phyloP scores from a whole-genome alignment of 2,113 vertebrate species.

The Capreolus pygargus region DNA sequence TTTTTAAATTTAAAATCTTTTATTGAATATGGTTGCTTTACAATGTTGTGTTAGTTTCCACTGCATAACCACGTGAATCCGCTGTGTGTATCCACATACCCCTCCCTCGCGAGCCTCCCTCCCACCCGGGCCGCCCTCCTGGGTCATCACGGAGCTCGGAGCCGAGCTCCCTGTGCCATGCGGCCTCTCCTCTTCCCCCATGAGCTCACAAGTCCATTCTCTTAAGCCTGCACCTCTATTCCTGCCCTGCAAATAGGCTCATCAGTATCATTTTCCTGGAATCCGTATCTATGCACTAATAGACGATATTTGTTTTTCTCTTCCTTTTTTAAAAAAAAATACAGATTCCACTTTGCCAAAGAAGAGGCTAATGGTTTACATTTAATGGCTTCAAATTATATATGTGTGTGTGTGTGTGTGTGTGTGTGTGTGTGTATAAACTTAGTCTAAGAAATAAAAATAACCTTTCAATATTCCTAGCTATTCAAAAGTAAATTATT shows the following conservation, averaged over 20 bases:
- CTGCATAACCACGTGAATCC: neutral
- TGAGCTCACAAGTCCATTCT: neutral
- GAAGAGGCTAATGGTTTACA: neutral
- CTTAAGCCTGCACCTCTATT: neutral
- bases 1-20: neutral
- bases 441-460: neutral
- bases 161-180: neutral
- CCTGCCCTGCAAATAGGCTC: neutral
- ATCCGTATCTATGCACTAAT: neutral
- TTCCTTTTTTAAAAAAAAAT: neutral
- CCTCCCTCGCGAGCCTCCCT: neutral
- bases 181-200: neutral
- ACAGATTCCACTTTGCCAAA: neutral
- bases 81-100: neutral
- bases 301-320: neutral
- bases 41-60: neutral
- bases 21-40: neutral
- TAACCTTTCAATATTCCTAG: neutral
- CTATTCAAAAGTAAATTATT: neutral
- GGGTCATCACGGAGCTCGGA: neutral
- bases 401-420: neutral
- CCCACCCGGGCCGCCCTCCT: neutral
- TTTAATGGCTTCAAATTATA: neutral
- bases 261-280: neutral
- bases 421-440: neutral